Conservation (phyloP, 2,113 vertebrate genomes). For the Forbesichthys papilliferus region DNA sequence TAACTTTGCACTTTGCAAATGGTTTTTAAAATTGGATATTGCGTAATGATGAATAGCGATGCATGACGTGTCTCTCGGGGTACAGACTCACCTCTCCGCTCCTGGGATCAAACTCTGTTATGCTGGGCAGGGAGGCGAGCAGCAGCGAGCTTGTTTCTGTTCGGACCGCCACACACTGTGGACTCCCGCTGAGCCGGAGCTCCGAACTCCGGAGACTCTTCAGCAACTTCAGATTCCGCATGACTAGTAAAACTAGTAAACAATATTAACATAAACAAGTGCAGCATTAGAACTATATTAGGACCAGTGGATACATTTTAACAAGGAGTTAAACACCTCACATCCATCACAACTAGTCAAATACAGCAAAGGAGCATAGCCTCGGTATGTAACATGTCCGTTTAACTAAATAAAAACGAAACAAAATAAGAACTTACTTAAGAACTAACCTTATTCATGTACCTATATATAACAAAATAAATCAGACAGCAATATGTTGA, state of each 20-base stretch:
- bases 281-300: background rate
- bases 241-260: slow-evolving; percentile 40
- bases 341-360: too few relatives aligned
- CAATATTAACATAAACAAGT: background rate
- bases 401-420: too few relatives aligned
- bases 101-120: slow-evolving; percentile 79
- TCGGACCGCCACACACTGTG: slow-evolving; percentile 79
- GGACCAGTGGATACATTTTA: background rate
- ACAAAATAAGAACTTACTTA: too few relatives aligned
- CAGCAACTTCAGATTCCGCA: slow-evolving; percentile 89
- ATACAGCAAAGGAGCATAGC: too few relatives aligned
- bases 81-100: slow-evolving; percentile 67
- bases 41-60: background rate
- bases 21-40: background rate
- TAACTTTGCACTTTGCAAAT: background rate
- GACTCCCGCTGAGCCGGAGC: slow-evolving; percentile 70
- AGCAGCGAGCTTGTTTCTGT: slow-evolving; percentile 76
- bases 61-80: background rate
- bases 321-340: background rate
- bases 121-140: slow-evolving; percentile 77
- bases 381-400: too few relatives aligned
- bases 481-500: background rate
- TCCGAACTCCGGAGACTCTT: slow-evolving; percentile 65
- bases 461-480: background rate
- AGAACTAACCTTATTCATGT: too few relatives aligned